Evolutionary conservation across 2,888 invertebrate species (phyloP).

Genomic region (Tolmerus cingulatus): DNA sequence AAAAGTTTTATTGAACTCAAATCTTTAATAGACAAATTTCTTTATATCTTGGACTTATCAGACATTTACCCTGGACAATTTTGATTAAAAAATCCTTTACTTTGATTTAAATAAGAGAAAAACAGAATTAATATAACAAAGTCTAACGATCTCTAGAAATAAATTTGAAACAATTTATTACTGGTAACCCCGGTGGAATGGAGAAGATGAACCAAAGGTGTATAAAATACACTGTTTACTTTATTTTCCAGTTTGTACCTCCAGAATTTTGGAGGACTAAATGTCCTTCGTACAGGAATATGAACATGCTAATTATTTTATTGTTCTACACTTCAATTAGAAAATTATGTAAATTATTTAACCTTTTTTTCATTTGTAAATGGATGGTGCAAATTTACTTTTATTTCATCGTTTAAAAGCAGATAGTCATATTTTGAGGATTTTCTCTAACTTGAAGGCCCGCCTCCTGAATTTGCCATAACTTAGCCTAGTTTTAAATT

Average conservation of each 20-base stretch:
- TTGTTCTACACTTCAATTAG: neutral
- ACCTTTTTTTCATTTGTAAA: neutral
- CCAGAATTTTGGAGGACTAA: neutral
- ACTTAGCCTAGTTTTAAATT: too few relatives aligned
- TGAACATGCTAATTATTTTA: neutral
- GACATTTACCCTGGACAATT: neutral
- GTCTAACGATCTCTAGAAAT: neutral
- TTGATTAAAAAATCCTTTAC: neutral
- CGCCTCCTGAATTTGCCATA: too few relatives aligned
- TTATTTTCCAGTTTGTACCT: neutral
- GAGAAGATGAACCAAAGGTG: neutral
- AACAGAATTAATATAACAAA: neutral
- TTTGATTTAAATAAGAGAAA: neutral
- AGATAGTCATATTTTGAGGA: too few relatives aligned
- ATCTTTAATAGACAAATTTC: neutral
- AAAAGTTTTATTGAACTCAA: neutral
- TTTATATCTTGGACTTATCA: neutral
- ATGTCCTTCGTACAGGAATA: neutral
- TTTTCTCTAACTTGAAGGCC: too few relatives aligned
- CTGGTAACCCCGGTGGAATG: conserved; percentile 19
- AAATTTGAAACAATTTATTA: neutral
- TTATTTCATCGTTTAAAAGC: too few relatives aligned
- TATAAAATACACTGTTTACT: neutral
- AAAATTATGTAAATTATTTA: neutral
- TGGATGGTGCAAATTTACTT: too few relatives aligned